Evolutionary conservation across 2,797 vertebrate genomes (phyloP).

Genomic region (Eutrigla gurnardus): DNA sequence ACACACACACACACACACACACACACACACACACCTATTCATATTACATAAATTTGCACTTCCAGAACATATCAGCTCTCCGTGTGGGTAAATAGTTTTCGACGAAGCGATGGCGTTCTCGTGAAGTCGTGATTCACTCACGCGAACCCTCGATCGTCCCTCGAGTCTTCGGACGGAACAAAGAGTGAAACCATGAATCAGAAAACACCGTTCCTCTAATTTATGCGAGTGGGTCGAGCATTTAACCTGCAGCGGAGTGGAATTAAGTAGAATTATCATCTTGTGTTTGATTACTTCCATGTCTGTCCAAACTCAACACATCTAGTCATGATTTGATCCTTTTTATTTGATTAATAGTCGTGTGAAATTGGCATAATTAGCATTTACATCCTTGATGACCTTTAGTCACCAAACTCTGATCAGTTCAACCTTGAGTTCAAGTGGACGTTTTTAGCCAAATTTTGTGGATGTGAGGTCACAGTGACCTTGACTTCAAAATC

Average conservation of each 20-base stretch:
- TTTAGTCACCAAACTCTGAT: background rate
- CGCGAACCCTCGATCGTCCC: background rate
- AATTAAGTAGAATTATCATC: background rate
- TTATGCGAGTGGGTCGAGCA: too few species aligned
- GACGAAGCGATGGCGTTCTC: constrained; percentile 2
- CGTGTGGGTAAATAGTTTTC: background rate
- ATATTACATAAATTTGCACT: constrained; percentile 3
- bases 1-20: too few species aligned
- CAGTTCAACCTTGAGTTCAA: background rate
- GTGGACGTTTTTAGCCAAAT: background rate
- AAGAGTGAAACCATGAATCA: background rate
- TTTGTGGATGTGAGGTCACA: background rate
- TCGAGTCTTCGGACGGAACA: background rate
- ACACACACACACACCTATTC: background rate
- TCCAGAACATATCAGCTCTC: background rate
- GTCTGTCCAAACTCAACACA: too few species aligned
- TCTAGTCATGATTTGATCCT: background rate
- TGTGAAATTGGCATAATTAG: background rate
- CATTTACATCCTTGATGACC: background rate
- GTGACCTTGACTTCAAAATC: too few species aligned
- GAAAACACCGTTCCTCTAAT: too few species aligned
- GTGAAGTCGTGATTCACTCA: background rate
- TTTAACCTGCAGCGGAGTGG: too few species aligned
- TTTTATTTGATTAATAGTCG: background rate
- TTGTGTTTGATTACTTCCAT: background rate